Conservation (phyloP, 2,888 invertebrate species). For the Ashinkailepas kermadecensis region DNA sequence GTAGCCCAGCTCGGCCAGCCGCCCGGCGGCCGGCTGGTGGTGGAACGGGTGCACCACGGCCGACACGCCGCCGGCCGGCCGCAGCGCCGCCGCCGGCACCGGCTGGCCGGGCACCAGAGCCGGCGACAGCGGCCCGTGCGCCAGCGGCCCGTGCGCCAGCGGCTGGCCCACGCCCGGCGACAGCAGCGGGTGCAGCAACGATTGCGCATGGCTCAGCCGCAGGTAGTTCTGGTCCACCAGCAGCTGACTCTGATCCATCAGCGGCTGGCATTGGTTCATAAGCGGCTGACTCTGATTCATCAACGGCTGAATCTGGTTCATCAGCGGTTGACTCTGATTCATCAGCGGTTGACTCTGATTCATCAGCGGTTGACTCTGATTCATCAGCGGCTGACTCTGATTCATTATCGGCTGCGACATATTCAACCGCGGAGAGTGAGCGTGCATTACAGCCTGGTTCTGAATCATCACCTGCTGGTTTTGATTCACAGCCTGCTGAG, state of each 20-base stretch:
- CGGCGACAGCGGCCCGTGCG: too few relatives aligned
- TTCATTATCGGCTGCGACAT: background rate
- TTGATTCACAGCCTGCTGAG: background rate
- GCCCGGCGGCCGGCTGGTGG: conserved; percentile 2
- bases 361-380: background rate
- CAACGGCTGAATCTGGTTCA: background rate
- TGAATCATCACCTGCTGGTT: background rate
- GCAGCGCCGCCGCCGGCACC: background rate
- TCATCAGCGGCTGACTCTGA: too few relatives aligned
- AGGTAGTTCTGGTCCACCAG: background rate
- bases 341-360: too few relatives aligned
- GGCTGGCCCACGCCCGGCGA: background rate
- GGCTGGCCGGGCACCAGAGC: background rate
- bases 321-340: conserved; percentile 1
- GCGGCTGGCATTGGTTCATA: background rate
- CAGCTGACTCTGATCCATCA: background rate
- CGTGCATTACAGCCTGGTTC: background rate
- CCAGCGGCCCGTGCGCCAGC: background rate
- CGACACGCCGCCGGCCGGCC: background rate
- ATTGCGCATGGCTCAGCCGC: background rate
- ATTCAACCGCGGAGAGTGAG: background rate
- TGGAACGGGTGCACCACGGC: conserved; percentile 7
- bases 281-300: background rate
- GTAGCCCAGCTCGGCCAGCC: conserved; percentile 15
- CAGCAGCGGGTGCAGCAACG: background rate